Conservation (phyloP, 2,113 vertebrate genomes). For the Sinocyclocheilus grahami region DNA sequence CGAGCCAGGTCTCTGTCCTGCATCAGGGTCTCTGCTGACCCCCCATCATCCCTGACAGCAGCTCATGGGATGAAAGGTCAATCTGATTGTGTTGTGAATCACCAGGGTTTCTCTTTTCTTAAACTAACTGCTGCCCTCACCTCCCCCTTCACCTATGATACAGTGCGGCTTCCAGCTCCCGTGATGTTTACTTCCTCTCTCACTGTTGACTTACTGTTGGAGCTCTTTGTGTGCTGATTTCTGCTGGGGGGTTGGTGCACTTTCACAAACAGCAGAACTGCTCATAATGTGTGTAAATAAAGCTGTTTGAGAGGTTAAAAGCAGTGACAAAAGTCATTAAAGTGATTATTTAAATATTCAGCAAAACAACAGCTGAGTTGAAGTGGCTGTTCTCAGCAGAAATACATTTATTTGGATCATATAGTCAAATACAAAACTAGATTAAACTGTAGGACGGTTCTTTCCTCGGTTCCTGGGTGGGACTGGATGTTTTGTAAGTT, state of each 20-base stretch:
- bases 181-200: constrained; percentile 60
- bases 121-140: constrained; percentile 8
- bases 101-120: constrained; percentile 41
- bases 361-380: neutral
- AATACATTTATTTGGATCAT: neutral
- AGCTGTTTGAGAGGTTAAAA: neutral
- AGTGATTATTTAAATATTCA: neutral
- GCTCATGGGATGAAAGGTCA: constrained; percentile 55
- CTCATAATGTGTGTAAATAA: neutral
- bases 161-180: constrained; percentile 64
- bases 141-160: constrained; percentile 18
- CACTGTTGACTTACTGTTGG: constrained; percentile 43
- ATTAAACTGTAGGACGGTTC: constrained; percentile 5
- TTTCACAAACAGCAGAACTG: neutral
- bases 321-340: neutral
- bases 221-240: constrained; percentile 15
- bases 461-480: constrained; percentile 50
- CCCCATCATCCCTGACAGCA: constrained; percentile 5
- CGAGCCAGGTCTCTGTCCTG: constrained; percentile 63
- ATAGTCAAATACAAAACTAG: no score
- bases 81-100: constrained; percentile 44
- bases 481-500: constrained; percentile 36
- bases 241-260: neutral
- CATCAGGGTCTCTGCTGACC: constrained; percentile 57
- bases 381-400: neutral